Evolutionary conservation across 2,797 vertebrate genomes (phyloP).

Genomic region (Eidolon dupreanum): DNA sequence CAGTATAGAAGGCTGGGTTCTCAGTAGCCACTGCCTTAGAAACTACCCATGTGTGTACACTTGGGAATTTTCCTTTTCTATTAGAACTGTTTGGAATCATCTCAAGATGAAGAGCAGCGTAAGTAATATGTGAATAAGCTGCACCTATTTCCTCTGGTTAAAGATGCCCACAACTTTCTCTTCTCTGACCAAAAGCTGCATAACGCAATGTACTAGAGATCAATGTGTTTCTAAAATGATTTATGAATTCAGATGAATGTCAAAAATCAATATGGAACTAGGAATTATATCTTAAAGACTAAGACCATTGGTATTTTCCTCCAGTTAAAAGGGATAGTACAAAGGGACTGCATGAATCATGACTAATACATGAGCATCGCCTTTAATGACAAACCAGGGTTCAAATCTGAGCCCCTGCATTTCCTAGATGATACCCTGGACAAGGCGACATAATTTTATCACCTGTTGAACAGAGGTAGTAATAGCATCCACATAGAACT

Average conservation of each 20-base stretch:
- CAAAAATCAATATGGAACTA: background rate
- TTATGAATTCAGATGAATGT: background rate
- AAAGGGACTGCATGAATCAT: background rate
- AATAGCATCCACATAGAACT: background rate
- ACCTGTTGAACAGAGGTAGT: background rate
- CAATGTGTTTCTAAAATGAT: background rate
- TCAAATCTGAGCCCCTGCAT: background rate
- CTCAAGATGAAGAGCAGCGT: slow-evolving; percentile 14
- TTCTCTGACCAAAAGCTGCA: slow-evolving; percentile 8
- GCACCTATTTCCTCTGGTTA: slow-evolving; percentile 3
- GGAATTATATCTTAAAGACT: slow-evolving; percentile 3
- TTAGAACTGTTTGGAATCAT: background rate
- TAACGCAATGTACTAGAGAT: background rate
- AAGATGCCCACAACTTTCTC: background rate
- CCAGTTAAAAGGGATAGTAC: background rate
- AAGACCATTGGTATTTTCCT: background rate
- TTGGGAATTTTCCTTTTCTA: slow-evolving; percentile 47
- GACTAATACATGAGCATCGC: background rate
- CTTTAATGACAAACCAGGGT: background rate
- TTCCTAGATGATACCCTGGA: background rate
- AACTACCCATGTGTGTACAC: background rate
- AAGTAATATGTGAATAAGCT: background rate
- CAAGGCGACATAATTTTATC: background rate
- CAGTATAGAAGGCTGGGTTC: background rate
- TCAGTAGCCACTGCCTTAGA: background rate